These are phyloP conservation scores for Orthosia gothica DNA, from an alignment of 2,888 invertebrate genomes.

Conservation along the genomic window DNA sequence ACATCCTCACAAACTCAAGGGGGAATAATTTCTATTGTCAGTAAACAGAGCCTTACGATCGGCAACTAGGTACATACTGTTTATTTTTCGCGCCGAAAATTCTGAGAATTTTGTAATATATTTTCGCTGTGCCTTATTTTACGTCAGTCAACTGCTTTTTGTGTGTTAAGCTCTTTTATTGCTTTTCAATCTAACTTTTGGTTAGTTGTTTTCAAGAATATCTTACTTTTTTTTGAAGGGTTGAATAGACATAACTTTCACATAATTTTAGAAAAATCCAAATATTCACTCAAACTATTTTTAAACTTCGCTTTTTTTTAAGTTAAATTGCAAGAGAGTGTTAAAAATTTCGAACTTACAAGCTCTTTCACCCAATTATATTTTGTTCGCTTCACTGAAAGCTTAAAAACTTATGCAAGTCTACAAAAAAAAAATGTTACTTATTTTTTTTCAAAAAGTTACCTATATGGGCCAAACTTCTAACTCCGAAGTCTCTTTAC, in stretches of 20 bases:
- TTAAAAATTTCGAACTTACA: background rate
- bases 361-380: background rate
- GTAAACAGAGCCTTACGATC: constrained; percentile 81
- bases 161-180: constrained; percentile 30
- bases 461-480: background rate
- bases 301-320: background rate
- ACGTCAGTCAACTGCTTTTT: constrained; percentile 47
- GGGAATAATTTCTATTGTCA: constrained; percentile 89
- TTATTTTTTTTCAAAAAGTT: too few species aligned
- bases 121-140: constrained; percentile 37
- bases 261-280: background rate
- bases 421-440: too few species aligned
- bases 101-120: constrained; percentile 51
- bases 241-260: background rate
- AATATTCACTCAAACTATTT: too few species aligned
- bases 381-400: too few species aligned
- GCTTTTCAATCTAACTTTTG: constrained; percentile 14
- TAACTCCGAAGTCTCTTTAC: too few species aligned
- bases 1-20: constrained; percentile 87
- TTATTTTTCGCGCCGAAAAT: constrained; percentile 60
- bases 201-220: background rate
- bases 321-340: background rate
- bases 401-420: too few species aligned
- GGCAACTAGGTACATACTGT: constrained; percentile 75
- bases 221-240: background rate